Evolutionary conservation across 1,140 invertebrate species (phyloP), one percentile per base, ranked within the genome.

Genomic region (Mya arenaria): DNA sequence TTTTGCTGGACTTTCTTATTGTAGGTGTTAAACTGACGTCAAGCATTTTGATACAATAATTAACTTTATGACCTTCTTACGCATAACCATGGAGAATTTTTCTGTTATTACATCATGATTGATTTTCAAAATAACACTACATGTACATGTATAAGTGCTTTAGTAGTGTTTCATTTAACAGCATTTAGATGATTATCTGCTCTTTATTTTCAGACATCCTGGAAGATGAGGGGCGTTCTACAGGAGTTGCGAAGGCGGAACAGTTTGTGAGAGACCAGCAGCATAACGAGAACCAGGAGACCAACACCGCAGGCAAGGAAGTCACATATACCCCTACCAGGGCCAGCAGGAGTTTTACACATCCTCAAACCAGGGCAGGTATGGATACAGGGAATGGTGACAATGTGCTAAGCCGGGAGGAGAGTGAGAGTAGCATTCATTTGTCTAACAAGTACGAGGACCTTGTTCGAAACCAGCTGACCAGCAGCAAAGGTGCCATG

Each of bases 181-280:
- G n/a, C n/a, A n/a, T n/a, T n/a, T n/a, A n/a, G n/a, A 52, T 52
- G 2, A 55, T 32, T 34, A 28, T 63, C 48, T 1, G 15, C 37
- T 97, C 17, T 1, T 81, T 34, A 23, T 48, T 74, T 73, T 74
- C 69, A 82, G 79, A 82, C 56, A 82, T 82, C 19, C 30, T 82
- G 13, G 79, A 82, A 34, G 79, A 82, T 74, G 79, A 82, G 60
- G 68, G 17, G 0, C 32, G 48, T 4, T 65, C 60, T n/a, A 41
- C 69, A 39, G 69, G 79, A 19, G 32, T 82, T 32, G 30, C 23
- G 0, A 82, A 74, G 34, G 68, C 79, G 17, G 79, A 82, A 36
- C 66, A 73, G 52, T 82, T 82, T 65, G 28, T 73, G 17, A 63
- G 60, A 56, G 36, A 37, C 19, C 44, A 73, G 23, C 41, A 37